A percentile compares a stretch with the other conserved stretches of the same genome.
phyloP scores from a whole-genome alignment of 1,140 invertebrate species.

The Hylyphantes graminicola region DNA sequence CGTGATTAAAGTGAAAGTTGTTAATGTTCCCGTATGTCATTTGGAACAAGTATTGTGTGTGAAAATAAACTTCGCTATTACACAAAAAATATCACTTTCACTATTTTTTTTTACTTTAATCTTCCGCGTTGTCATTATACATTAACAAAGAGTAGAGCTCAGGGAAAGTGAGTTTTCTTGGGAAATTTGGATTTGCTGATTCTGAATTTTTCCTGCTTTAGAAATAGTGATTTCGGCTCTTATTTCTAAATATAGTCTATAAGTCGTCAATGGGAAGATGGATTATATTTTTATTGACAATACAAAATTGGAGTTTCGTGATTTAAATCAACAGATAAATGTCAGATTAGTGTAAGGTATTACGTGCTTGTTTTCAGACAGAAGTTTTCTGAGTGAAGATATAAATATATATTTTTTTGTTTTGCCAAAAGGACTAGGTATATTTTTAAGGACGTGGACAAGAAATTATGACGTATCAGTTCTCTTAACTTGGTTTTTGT shows the following conservation, averaged over 20 bases:
- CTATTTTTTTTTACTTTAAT: constrained; percentile 1
- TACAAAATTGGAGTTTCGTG: too few species aligned
- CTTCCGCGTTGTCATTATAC: constrained; percentile 9
- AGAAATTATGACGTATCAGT: too few species aligned
- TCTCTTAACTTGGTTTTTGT: too few species aligned
- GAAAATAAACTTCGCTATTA: constrained; percentile 27
- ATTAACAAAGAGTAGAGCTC: constrained; percentile 13
- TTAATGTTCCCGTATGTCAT: background rate
- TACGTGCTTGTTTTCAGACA: too few species aligned
- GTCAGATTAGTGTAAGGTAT: too few species aligned
- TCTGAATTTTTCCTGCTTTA: background rate
- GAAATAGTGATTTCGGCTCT: constrained; percentile 11
- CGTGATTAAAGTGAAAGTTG: background rate
- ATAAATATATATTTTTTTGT: too few species aligned
- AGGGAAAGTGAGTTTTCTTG: background rate
- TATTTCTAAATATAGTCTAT: constrained; percentile 19
- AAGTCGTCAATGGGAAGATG: too few species aligned
- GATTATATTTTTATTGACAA: too few species aligned
- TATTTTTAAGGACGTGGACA: too few species aligned
- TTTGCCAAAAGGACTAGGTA: too few species aligned
- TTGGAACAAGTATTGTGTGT: constrained; percentile 34
- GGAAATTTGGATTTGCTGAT: background rate
- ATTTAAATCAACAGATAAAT: too few species aligned
- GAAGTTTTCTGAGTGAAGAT: too few species aligned
- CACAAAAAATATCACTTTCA: constrained; percentile 38